phyloP scores from a whole-genome alignment of 2,113 vertebrate species.

The Cyphomyrus plagiostoma region DNA sequence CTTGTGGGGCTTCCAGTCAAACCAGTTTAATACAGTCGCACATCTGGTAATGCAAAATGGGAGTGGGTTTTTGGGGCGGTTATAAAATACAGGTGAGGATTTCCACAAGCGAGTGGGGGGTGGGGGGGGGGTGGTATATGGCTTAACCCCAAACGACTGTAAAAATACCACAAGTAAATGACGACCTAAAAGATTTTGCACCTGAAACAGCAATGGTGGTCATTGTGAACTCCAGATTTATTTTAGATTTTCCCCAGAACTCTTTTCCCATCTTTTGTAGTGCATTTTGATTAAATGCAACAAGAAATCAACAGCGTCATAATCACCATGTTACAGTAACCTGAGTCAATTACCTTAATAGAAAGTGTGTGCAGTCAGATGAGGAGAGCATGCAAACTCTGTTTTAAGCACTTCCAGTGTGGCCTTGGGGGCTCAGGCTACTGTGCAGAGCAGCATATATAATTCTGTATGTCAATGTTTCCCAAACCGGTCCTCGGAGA shows the following conservation, averaged over 20 bases:
- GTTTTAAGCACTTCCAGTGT: not conserved
- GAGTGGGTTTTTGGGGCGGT: constrained; percentile 13
- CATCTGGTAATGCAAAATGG: constrained; percentile 44
- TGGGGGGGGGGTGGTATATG: too few species aligned
- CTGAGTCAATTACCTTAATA: not conserved
- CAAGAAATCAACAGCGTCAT: not conserved
- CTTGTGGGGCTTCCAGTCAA: constrained; percentile 3
- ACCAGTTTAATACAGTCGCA: constrained; percentile 18
- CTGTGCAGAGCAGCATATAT: not conserved
- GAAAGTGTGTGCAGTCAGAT: not conserved
- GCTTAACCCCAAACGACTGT: not conserved
- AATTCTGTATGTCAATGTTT: not conserved
- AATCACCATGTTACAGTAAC: not conserved
- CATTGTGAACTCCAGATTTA: not conserved
- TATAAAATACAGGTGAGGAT: constrained; percentile 22
- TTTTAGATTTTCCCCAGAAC: not conserved
- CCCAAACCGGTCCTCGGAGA: not conserved
- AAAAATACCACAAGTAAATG: constrained; percentile 14
- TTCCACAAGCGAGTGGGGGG: too few species aligned
- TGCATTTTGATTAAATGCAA: not conserved
- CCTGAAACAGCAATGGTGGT: not conserved
- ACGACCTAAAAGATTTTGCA: not conserved
- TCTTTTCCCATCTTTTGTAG: not conserved
- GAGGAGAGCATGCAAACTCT: not conserved
- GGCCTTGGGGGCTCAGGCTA: not conserved